Conservation (phyloP, 2,888 invertebrate species). For the Adineta ricciae region DNA sequence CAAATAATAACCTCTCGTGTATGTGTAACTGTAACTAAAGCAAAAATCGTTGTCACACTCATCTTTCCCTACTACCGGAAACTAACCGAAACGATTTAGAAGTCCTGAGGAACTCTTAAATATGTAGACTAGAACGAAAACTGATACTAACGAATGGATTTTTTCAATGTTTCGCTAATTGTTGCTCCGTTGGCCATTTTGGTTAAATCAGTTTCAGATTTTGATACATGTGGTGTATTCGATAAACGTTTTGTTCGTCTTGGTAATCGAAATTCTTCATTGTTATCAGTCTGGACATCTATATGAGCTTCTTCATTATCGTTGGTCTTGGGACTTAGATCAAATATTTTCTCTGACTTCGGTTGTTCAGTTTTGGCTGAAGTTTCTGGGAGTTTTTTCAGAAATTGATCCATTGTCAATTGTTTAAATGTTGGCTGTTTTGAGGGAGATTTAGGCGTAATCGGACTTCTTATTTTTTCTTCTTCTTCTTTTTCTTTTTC, state of each 20-base stretch:
- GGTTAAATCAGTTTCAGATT: background rate
- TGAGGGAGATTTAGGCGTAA: background rate
- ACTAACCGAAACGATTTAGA: too few species aligned
- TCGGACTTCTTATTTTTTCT: background rate
- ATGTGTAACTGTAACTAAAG: too few species aligned
- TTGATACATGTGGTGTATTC: background rate
- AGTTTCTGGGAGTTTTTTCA: background rate
- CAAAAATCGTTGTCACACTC: too few species aligned
- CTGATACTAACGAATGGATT: background rate
- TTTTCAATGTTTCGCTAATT: background rate
- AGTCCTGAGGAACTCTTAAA: too few species aligned
- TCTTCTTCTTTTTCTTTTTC: background rate
- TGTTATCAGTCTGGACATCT: background rate
- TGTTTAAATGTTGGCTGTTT: background rate
- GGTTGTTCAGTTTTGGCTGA: background rate
- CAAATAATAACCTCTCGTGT: too few species aligned
- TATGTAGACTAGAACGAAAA: background rate
- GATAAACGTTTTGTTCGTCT: background rate
- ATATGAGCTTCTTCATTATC: background rate
- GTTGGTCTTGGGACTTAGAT: background rate
- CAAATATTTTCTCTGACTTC: background rate
- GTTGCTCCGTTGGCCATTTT: background rate
- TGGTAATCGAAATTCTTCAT: background rate
- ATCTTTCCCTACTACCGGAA: too few species aligned
- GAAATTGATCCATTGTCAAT: conserved; percentile 7